Base-by-base conservation (phyloP, 2,113 vertebrate species). In the Cebidichthys violaceus region DNA sequence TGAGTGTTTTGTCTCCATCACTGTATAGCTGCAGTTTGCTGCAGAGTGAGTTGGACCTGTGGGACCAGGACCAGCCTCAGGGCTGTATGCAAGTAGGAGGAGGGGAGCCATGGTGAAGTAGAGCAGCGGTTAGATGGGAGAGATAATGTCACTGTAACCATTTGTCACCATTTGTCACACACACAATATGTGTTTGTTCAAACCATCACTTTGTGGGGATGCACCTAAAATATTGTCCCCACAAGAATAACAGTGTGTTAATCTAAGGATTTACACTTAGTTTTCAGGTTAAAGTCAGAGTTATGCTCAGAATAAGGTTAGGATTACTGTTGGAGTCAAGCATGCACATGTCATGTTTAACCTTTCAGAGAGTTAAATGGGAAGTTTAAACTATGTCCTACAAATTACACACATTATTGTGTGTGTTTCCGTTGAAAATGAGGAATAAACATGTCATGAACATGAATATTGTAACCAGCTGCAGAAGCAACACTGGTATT, bases 41-140 rank as follows among this genome's bases (percentile, higher is more conserved):
- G 90, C 91, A 92, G 91, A 89, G 79, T 79, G 82, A 86, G 77
- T 65, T 74, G 86, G 86, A 86, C 86, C 88, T 88, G 73, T 77
- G 87, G 87, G 88, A 90, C 86, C 68, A 43, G 67, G 67, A 27
- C 37, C 72, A 70, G 83, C 85, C 86, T 88, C 61, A 14, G 66
- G 90, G 85, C 79, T 81, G 78, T 64, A 29, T 84, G 70, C 74
- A 68, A 78, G 77, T 43, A 86, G 80, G 43, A 64, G 66, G 66
- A 77, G 73, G 75, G 57, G 79, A 75, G 60, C 75, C 59, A 43
- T 54, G 55, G 62, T 71, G 66, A 76, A 65, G 60, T 78, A 43
- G 37, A 79, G 66, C 68, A 50, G 54, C 69, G n/a, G 17, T 81
- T 62, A 52, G 77, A 85, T 67, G 39, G 47, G 72, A 78, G 39